A percentile compares a stretch with the other conserved stretches of the same genome.
Evolutionary conservation across 2,888 invertebrate genomes (phyloP).

Genomic region (Zaprionus lineosus): DNA sequence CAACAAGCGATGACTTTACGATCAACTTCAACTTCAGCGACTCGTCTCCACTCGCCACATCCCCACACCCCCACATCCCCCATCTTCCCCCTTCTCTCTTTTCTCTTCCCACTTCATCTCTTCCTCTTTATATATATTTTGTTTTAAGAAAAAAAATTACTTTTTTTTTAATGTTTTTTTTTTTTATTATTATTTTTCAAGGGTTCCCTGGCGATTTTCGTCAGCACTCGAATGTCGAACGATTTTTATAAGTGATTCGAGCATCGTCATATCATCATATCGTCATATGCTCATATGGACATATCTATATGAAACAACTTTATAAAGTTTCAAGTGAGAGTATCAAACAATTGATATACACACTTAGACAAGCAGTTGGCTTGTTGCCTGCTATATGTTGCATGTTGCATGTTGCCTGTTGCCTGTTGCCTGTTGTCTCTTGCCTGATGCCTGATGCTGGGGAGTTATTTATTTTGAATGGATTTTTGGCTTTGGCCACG

Average conservation of each 20-base stretch:
- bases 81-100: conserved; percentile 15
- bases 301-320: conserved; percentile 49
- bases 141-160: no score
- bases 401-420: no score
- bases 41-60: conserved; percentile 26
- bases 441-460: conserved; percentile 5
- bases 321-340: conserved; percentile 64
- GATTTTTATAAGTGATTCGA: conserved; percentile 56
- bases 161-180: background rate
- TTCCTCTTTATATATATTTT: background rate
- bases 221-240: conserved; percentile 41
- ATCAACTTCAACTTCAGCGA: conserved; percentile 40
- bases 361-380: conserved; percentile 20
- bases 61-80: no score
- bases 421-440: no score
- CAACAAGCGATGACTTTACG: conserved; percentile 56
- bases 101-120: background rate
- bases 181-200: conserved; percentile 37
- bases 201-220: conserved; percentile 47
- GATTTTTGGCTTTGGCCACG: conserved; percentile 18
- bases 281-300: background rate
- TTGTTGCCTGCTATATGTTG: no score
- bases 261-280: conserved; percentile 33
- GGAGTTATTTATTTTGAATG: conserved; percentile 30
- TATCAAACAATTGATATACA: conserved; percentile 56